phyloP scores from a whole-genome alignment of 2,113 vertebrate genomes.

The Oncorhynchus tshawytscha region DNA sequence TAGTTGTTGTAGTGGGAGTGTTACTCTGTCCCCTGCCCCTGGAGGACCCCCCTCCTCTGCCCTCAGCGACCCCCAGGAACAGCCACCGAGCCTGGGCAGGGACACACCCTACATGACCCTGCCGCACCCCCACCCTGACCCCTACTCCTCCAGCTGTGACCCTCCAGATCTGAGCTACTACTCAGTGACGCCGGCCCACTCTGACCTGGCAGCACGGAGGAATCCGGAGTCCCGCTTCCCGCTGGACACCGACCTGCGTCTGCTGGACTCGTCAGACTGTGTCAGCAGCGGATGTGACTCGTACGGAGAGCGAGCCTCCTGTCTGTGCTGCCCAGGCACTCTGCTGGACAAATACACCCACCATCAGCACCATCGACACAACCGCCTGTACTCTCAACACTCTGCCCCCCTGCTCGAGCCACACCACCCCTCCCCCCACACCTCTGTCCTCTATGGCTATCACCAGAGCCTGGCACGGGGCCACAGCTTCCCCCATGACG shows the following conservation, averaged over 20 bases:
- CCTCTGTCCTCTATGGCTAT: slow-evolving; percentile 79
- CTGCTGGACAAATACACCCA: slow-evolving; percentile 79
- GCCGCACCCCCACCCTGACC: slow-evolving; percentile 78
- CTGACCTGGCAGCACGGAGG: slow-evolving; percentile 79
- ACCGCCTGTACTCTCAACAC: slow-evolving; percentile 73
- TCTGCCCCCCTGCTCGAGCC: slow-evolving; percentile 71
- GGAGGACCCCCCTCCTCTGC: slow-evolving; percentile 76
- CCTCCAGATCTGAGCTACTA: slow-evolving; percentile 91
- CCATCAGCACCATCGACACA: slow-evolving; percentile 72
- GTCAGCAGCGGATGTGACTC: slow-evolving; percentile 89
- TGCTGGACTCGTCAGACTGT: slow-evolving; percentile 88
- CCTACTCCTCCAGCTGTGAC: slow-evolving; percentile 87
- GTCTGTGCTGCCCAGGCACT: slow-evolving; percentile 80
- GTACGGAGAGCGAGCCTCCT: slow-evolving; percentile 78
- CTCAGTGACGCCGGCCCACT: slow-evolving; percentile 85
- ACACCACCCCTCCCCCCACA: slow-evolving; percentile 73
- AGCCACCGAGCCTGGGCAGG: slow-evolving; percentile 73
- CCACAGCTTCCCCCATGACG: slow-evolving; percentile 83
- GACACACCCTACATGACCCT: slow-evolving; percentile 70
- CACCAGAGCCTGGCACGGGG: slow-evolving; percentile 76
- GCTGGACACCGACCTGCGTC: slow-evolving; percentile 81
- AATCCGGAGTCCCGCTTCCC: slow-evolving; percentile 87
- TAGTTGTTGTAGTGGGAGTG: slow-evolving; percentile 1
- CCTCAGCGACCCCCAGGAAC: slow-evolving; percentile 82
- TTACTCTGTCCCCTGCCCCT: slow-evolving; percentile 73